Conservation (phyloP, 2,888 invertebrate species). For the Meliscaeva auricollis region DNA sequence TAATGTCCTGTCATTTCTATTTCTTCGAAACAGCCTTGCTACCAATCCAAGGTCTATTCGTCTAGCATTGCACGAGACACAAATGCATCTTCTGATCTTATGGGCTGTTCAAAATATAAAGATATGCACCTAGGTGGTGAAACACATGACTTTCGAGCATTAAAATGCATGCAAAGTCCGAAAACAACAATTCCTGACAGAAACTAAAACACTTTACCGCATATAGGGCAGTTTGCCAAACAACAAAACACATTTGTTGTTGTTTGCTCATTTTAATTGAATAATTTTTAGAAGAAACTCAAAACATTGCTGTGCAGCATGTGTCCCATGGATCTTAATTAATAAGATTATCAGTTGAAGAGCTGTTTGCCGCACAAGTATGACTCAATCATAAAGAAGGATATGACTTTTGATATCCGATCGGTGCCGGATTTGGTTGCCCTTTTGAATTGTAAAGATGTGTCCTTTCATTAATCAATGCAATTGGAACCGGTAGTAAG, state of each 20-base stretch:
- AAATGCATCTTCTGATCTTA: conserved; percentile 60
- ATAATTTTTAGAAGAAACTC: neutral
- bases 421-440: neutral
- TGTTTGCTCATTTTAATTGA: conserved; percentile 13
- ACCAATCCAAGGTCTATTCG: conserved; percentile 52
- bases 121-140: neutral
- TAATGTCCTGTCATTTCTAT: conserved; percentile 27
- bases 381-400: conserved; percentile 1
- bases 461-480: no score
- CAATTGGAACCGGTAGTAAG: no score
- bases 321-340: conserved; percentile 21
- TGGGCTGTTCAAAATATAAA: conserved; percentile 18
- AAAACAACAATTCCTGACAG: conserved; percentile 12
- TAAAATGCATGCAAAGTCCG: neutral
- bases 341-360: conserved; percentile 16
- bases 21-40: conserved; percentile 42
- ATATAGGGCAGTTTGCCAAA: conserved; percentile 28
- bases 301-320: neutral
- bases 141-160: conserved; percentile 4
- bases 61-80: conserved; percentile 72
- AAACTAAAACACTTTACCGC: conserved; percentile 13
- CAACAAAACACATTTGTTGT: neutral
- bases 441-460: neutral
- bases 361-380: neutral
- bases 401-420: neutral